Conservation (phyloP, 2,797 vertebrate genomes). For the Hypotaenidia philippensis region DNA sequence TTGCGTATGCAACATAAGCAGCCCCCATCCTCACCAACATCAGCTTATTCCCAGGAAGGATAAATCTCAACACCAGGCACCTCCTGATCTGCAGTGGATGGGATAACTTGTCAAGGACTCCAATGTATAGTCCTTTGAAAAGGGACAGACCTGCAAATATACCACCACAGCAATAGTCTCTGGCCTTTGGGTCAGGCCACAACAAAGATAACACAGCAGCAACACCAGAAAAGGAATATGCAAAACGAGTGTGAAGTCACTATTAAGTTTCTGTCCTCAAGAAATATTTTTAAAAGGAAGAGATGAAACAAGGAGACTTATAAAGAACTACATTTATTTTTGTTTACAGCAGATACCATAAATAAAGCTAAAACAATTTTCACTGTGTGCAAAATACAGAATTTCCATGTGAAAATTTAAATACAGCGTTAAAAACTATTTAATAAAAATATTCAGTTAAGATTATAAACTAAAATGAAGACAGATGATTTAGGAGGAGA, state of each 20-base stretch:
- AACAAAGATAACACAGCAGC: not conserved
- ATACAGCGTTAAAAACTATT: slow-evolving; percentile 76
- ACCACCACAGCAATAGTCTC: not conserved
- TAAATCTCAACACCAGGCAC: slow-evolving; percentile 24
- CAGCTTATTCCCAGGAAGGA: not conserved
- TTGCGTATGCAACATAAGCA: not conserved
- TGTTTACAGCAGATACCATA: slow-evolving; percentile 90
- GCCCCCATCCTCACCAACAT: not conserved
- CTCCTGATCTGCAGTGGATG: not conserved
- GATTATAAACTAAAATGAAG: slow-evolving; percentile 66
- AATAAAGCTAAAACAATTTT: slow-evolving; percentile 87
- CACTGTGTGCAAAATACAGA: slow-evolving; percentile 86
- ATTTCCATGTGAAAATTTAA: slow-evolving; percentile 80
- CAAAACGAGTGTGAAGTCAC: not conserved
- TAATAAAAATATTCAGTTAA: slow-evolving; percentile 66
- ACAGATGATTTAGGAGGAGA: slow-evolving; percentile 75
- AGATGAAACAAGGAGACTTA: slow-evolving; percentile 86
- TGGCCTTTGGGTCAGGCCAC: not conserved
- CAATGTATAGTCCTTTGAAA: not conserved
- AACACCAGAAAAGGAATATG: slow-evolving; percentile 38
- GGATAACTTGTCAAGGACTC: not conserved
- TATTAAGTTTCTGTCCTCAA: not conserved
- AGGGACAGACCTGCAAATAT: not conserved
- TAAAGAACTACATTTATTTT: slow-evolving; percentile 91
- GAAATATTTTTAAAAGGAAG: slow-evolving; percentile 76